Conservation (phyloP, 1,140 invertebrate genomes). For the Campoletis sonorensis region DNA sequence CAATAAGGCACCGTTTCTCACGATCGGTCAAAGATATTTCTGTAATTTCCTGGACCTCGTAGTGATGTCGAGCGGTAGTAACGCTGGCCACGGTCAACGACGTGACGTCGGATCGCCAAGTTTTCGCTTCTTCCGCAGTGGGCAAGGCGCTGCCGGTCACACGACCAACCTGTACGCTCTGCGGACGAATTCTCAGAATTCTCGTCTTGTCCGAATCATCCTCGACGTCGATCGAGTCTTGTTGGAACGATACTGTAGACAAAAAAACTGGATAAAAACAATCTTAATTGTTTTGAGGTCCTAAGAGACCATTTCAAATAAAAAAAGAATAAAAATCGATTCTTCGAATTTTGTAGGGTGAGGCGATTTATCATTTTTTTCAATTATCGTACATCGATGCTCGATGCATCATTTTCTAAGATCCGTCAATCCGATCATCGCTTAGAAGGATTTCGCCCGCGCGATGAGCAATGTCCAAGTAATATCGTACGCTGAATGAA, state of each 20-base stretch:
- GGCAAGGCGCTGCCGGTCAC: constrained; percentile 45
- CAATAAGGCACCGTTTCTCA: constrained; percentile 72
- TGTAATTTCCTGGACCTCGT: constrained; percentile 52
- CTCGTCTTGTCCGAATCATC: constrained; percentile 48
- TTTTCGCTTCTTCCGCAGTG: constrained; percentile 45
- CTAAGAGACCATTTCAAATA: too few species aligned
- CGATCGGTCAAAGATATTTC: constrained; percentile 69
- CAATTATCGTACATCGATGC: too few species aligned
- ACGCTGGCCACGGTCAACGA: constrained; percentile 40
- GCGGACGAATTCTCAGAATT: constrained; percentile 27
- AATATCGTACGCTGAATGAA: constrained; percentile 13
- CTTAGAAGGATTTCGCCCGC: too few species aligned
- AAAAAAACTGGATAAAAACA: not conserved
- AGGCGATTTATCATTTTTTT: too few species aligned
- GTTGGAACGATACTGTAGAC: constrained; percentile 72
- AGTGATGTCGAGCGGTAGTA: constrained; percentile 46
- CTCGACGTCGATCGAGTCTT: constrained; percentile 65
- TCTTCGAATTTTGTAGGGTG: too few species aligned
- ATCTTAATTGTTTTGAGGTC: too few species aligned
- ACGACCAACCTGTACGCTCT: constrained; percentile 42
- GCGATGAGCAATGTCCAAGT: too few species aligned
- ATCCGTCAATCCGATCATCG: too few species aligned
- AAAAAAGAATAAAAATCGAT: too few species aligned
- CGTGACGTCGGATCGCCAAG: constrained; percentile 58
- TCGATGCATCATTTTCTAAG: too few species aligned